phyloP scores from a whole-genome alignment of 2,888 invertebrate species.

The Idaea biselata region DNA sequence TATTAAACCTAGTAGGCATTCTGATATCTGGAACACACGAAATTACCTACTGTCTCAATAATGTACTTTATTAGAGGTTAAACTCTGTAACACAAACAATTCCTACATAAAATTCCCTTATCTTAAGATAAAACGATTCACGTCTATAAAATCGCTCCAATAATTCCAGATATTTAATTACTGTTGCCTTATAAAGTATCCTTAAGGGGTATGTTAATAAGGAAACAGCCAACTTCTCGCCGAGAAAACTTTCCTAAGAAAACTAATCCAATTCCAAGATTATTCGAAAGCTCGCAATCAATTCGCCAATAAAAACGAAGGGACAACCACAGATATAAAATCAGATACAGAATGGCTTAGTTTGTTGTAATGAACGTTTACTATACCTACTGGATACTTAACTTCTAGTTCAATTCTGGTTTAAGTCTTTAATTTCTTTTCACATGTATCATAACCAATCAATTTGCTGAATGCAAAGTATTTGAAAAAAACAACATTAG shows the following conservation, averaged over 20 bases:
- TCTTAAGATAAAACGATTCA: slow-evolving; percentile 13
- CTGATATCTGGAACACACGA: not conserved
- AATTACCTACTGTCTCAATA: slow-evolving; percentile 1
- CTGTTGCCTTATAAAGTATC: slow-evolving; percentile 49
- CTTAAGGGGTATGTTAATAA: slow-evolving; percentile 58
- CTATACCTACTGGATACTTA: slow-evolving; percentile 8
- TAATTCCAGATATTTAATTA: slow-evolving; percentile 50
- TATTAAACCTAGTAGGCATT: not conserved
- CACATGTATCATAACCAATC: too few relatives aligned
- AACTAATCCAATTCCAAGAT: slow-evolving; percentile 68
- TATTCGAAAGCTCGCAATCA: slow-evolving; percentile 69
- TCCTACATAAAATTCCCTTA: not conserved
- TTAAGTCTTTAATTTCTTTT: too few relatives aligned
- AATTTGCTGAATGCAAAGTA: too few relatives aligned
- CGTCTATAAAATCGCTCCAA: slow-evolving; percentile 29
- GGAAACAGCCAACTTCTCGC: slow-evolving; percentile 42
- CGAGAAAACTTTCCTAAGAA: slow-evolving; percentile 55
- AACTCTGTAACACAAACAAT: slow-evolving; percentile 18
- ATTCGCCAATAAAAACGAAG: slow-evolving; percentile 69
- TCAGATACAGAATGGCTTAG: slow-evolving; percentile 20
- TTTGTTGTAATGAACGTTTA: slow-evolving; percentile 8
- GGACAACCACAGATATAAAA: slow-evolving; percentile 37
- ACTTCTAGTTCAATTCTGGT: not conserved
- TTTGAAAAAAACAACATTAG: too few relatives aligned
- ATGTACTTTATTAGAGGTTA: slow-evolving; percentile 12